Evolutionary conservation across 2,113 vertebrate genomes (phyloP).

Genomic region (Recurvirostra avosetta): DNA sequence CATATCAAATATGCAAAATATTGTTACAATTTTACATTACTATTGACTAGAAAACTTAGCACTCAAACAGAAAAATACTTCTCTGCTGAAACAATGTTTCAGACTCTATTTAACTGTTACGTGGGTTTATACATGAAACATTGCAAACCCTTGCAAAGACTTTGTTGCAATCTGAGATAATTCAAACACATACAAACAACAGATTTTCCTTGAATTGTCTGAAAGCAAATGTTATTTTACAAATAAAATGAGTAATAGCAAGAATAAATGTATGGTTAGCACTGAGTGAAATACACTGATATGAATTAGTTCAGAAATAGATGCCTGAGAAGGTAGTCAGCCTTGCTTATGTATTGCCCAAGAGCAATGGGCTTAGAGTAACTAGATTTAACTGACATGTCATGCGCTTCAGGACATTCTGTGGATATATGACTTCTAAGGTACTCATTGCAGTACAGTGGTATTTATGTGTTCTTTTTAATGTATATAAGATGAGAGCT

Average conservation of each 20-base stretch:
- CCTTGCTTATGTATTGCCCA: background rate
- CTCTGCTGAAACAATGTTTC: background rate
- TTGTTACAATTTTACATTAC: background rate
- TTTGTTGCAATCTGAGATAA: background rate
- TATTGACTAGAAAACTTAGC: background rate
- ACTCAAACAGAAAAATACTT: background rate
- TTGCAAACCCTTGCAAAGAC: background rate
- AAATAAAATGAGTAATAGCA: background rate
- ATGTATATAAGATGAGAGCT: background rate
- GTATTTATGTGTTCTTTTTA: background rate
- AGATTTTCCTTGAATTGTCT: background rate
- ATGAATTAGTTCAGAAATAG: background rate
- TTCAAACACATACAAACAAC: background rate
- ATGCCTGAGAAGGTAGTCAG: background rate
- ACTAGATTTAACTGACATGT: background rate
- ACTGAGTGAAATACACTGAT: background rate
- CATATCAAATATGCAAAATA: background rate
- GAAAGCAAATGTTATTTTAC: background rate
- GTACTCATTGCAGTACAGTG: background rate
- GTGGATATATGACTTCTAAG: background rate
- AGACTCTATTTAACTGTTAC: background rate
- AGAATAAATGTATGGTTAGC: background rate
- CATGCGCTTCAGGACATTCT: background rate
- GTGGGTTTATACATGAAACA: background rate
- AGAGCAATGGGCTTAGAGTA: background rate